Base-by-base conservation (phyloP, 2,797 vertebrate genomes). In the Lepus oiostolus region DNA sequence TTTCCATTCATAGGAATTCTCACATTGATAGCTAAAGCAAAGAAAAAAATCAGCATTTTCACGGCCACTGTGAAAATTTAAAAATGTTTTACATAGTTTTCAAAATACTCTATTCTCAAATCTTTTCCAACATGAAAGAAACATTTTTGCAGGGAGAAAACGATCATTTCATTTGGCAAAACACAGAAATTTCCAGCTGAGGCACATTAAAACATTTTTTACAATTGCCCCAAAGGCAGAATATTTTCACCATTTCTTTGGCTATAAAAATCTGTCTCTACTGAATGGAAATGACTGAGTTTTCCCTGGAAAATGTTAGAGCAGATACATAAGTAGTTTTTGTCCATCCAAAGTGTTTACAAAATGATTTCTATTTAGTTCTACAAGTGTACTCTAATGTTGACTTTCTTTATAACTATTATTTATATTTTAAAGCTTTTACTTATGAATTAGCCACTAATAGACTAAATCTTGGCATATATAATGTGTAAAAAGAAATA, bases 141-240 rank as follows among this genome's bases (percentile, higher is more conserved):
- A 82, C 24, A 58, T 85, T 93, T 96, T 96, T 94, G 4, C 38
- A 75, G 32, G 30, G 58, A 91, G 74, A 95, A 95, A 92, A 93
- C 94, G 75, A 97, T 92, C 82, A 94, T 95, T 16, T 94, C 93
- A 76, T 92, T 95, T 86, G 38, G 88, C 83, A 96, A 96, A 95
- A 93, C 75, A 16, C 19, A 65, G 24, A 91, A 67, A 91, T 93
- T 96, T 97, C 94, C 32, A 62, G 96, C 91, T 97, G 5, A 50
- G 95, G 32, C n/a, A 83, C 42, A 17, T 96, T 97, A 80, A 96
- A 96, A 90, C 63, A 83, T 94, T 94, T 96, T 58, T 96, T 96
- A 95, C 77, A 95, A 94, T 97, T 96, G 87, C 89, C 93, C 28
- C 80, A 87, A 95, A 96, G 94, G 93, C 90, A 97, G 87, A 96